Evolutionary conservation across 2,888 invertebrate genomes (phyloP), one percentile per base, ranked within the genome.

Genomic region (Drosophila mercatorum): DNA sequence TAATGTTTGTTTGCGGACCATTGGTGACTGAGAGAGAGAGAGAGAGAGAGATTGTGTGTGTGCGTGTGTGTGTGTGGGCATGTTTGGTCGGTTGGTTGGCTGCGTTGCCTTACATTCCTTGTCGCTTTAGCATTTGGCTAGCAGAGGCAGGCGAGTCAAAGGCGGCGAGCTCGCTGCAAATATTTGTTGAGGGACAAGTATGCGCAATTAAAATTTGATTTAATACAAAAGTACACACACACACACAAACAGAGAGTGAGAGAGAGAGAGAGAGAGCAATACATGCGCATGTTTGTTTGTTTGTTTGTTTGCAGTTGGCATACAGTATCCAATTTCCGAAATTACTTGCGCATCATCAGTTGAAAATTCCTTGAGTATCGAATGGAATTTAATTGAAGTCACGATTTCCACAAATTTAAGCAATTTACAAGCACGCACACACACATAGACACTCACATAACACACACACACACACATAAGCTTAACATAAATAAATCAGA

Each of bases 361-460:
- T 78, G 89, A 87, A 83, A 91, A 92, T 92, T 91, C 87, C 90
- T 83, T 83, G 79, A 83, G 90, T 92, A 92, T 92, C 91, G 91
- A 91, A 92, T 89, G 92, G 92, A 92, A 92, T 92, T 92, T 92
- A 92, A 92, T 92, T 92, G 92, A 91, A 92, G 91, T 91, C 92
- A 92, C 90, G 91, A 90, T 91, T 89, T 85, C 66, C 81, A 78
- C 80, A 83, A 78, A 89, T 89, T 89, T 89, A 87, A 84, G 85
- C 77, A 89, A 81, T 84, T 81, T 75, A 59, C 71, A 75, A 49
- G 53, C 61, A 64, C 46, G 36, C 59, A 61, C 53, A 52, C 56
- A 31, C 38, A 7, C 31, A 34, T 34, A 7, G 6, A 34, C 7
- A 57, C 17, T 41, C n/a, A 5, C 22, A 47, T 41, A 41, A 41